Conservation (phyloP, 2,113 vertebrate genomes). For the Hystrix cristata region DNA sequence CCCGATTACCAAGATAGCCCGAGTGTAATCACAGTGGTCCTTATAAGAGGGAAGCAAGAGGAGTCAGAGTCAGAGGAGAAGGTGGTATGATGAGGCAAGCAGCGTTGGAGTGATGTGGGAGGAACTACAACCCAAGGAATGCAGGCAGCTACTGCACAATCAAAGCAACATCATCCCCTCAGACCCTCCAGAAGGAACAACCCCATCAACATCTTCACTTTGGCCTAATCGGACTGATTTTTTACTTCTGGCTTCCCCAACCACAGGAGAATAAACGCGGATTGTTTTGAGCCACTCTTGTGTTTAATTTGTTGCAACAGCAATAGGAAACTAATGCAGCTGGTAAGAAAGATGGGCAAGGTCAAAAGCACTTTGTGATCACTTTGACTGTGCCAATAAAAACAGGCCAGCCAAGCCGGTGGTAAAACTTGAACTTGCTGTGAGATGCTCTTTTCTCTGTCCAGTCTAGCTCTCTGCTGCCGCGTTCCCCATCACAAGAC, state of each 20-base stretch:
- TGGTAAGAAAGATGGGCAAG: background rate
- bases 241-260: background rate
- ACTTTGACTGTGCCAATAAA: background rate
- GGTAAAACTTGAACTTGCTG: background rate
- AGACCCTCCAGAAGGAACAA: background rate
- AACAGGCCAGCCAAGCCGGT: background rate
- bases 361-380: background rate
- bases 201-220: background rate
- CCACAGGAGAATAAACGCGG: background rate
- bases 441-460: background rate
- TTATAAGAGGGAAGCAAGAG: background rate
- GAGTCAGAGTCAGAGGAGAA: background rate
- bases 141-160: background rate
- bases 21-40: background rate
- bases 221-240: background rate
- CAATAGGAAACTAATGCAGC: background rate
- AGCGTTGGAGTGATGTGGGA: background rate
- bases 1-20: too few relatives aligned
- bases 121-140: background rate
- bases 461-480: background rate
- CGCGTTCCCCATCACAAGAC: background rate
- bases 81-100: background rate
- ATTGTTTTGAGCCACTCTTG: background rate
- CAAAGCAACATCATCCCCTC: background rate
- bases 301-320: background rate